phyloP scores from a whole-genome alignment of 2,797 vertebrate species.

The Cyclopterus lumpus region DNA sequence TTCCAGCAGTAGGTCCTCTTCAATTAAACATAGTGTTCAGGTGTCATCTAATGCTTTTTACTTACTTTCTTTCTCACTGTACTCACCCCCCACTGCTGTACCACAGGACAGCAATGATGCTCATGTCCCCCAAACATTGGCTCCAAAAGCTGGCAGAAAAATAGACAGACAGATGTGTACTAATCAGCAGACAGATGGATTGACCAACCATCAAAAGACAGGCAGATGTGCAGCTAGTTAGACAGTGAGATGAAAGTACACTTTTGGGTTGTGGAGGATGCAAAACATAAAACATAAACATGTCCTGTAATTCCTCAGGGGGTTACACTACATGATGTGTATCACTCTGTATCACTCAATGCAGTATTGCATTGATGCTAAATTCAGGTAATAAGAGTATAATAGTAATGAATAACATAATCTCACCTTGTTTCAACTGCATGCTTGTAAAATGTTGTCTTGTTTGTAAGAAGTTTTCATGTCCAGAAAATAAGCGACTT shows the following conservation, averaged over 20 bases:
- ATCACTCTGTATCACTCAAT: constrained; percentile 1
- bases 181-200: constrained; percentile 75
- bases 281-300: constrained; percentile 45
- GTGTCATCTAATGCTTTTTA: background rate
- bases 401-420: background rate
- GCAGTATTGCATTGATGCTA: background rate
- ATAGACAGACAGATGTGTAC: constrained; percentile 69
- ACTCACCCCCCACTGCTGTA: constrained; percentile 5
- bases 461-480: background rate
- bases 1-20: constrained; percentile 3
- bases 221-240: constrained; percentile 63
- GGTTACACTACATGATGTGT: constrained; percentile 6
- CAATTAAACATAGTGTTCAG: constrained; percentile 10
- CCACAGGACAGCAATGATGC: constrained; percentile 15
- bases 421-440: background rate
- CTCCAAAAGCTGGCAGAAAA: constrained; percentile 62
- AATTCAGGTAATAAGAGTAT: constrained; percentile 12
- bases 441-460: background rate
- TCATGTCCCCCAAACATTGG: constrained; percentile 45
- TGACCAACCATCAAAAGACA: constrained; percentile 68
- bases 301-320: constrained; percentile 16
- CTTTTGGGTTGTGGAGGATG: constrained; percentile 32
- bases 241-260: constrained; percentile 44
- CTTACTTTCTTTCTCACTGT: constrained; percentile 9
- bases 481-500: background rate